Conservation (phyloP, 1,140 invertebrate species). For the Brachionus koreanus region DNA sequence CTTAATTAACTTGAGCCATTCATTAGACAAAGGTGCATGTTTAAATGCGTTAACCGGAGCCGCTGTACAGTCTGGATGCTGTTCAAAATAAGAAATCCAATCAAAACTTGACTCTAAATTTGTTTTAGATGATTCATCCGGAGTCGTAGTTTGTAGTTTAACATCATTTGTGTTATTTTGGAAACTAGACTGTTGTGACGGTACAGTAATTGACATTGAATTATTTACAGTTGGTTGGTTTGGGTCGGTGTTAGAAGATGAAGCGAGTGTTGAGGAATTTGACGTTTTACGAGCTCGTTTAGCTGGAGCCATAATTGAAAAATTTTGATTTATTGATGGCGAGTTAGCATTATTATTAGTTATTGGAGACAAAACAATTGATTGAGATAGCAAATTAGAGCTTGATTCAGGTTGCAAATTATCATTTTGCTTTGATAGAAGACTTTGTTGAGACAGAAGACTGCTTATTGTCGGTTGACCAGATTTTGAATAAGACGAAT, state of each 20-base stretch:
- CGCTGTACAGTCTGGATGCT: background rate
- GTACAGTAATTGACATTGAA: background rate
- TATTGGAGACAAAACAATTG: background rate
- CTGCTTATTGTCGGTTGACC: background rate
- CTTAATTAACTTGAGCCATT: background rate
- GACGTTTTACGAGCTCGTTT: constrained; percentile 22
- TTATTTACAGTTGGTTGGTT: background rate
- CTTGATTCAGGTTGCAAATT: background rate
- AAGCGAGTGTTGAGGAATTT: background rate
- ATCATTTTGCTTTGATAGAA: background rate
- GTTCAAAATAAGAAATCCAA: background rate
- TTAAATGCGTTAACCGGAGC: constrained; percentile 20
- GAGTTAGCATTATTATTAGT: background rate
- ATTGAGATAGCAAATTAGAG: background rate
- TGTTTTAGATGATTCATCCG: background rate
- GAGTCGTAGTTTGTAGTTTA: background rate
- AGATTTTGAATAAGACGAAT: background rate
- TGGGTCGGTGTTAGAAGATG: background rate
- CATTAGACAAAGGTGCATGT: constrained; percentile 3
- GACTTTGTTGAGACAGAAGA: background rate
- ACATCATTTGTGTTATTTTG: background rate
- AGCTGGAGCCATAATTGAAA: background rate
- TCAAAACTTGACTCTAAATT: background rate
- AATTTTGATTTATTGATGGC: background rate
- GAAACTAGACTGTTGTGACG: background rate